Base-by-base conservation (phyloP, 2,113 vertebrate species). In the Dissostichus mawsoni region DNA sequence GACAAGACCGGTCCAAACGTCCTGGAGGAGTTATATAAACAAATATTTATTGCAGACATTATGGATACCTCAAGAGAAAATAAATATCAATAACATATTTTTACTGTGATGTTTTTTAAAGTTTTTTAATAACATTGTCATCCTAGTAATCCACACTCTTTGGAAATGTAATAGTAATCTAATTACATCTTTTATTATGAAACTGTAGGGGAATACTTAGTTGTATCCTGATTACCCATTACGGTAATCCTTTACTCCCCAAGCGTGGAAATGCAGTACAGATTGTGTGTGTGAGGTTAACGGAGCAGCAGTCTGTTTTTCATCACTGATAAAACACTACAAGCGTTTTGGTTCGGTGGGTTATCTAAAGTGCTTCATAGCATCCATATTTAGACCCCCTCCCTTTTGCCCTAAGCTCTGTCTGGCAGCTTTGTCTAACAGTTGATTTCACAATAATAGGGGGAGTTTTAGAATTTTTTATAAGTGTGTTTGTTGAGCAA, bases 21-120 rank as follows among this genome's bases (percentile, higher is more conserved):
- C 56, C 58, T 36, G 18, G 16, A 70, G 48, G 47, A 33, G 59
- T 65, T 78, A 45, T 53, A 75, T 74, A 65, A 58, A 83, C 25
- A 81, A 82, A 82, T 81, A 55, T 85, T 80, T 84, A 85, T 75
- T 68, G 58, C 81, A 86, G 74, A 70, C 76, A 11, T 48, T 80
- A 74, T 71, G 59, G 66, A 76, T 83, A 57, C 58, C 65, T 72
- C 64, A 9, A 41, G 36, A 41, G 36, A 41, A 7, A 41, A 41
- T 5, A 41, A 41, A 41, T 7, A 41, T 41, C 36, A 41, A 41
- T 41, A 41, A 29, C 3, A 29, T 29, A 29, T 29, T 29, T 3
- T 29, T 29, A 29, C 25, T 29, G 25, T 29, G 25, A 29, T 29
- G 25, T 29, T 29, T 29, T 3, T 29, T 29, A 29, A 29, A 3